phyloP scores from a whole-genome alignment of 2,797 vertebrate species.

The Dryobates pubescens region DNA sequence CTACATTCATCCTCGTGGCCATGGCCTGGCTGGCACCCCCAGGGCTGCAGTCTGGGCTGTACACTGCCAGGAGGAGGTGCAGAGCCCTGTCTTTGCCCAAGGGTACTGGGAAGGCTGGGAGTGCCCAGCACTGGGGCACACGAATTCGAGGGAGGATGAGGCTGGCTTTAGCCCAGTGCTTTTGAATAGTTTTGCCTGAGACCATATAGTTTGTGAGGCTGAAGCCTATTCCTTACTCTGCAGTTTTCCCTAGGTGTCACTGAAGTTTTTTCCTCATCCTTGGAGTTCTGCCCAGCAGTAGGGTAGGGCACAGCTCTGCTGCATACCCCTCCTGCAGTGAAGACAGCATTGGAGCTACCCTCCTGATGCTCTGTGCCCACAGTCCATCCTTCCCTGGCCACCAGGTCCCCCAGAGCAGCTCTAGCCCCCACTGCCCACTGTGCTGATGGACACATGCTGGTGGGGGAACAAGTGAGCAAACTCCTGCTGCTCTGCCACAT shows the following conservation, averaged over 20 bases:
- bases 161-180: neutral
- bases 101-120: neutral
- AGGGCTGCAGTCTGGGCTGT: neutral
- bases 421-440: rapidly evolving
- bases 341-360: neutral
- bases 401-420: neutral
- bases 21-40: neutral
- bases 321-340: neutral
- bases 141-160: rapidly evolving
- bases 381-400: neutral
- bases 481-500: rapidly evolving
- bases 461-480: neutral
- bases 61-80: neutral
- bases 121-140: neutral
- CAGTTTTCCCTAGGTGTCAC: neutral
- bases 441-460: rapidly evolving
- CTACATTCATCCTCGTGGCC: neutral
- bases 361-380: neutral
- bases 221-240: neutral
- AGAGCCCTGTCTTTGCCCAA: neutral
- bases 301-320: neutral
- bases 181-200: neutral
- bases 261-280: neutral
- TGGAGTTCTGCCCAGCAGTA: rapidly evolving
- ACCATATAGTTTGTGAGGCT: neutral